A percentile compares a stretch with the other conserved stretches of the same genome.
These are phyloP conservation scores for Riparia riparia DNA, from an alignment of 2,113 vertebrate genomes.

Conservation along the genomic window DNA sequence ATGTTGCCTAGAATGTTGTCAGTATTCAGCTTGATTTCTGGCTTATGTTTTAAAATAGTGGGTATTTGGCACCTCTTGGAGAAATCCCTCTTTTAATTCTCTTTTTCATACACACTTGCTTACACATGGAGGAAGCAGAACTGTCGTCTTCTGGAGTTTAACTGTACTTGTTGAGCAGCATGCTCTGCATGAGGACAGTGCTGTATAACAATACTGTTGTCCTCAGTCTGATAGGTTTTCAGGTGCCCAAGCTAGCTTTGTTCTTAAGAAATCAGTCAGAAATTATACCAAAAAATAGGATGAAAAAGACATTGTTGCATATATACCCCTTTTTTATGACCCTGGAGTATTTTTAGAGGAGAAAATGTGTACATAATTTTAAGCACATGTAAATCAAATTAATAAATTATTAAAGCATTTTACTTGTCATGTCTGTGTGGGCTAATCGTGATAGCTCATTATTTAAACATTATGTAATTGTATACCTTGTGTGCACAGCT, in stretches of 20 bases:
- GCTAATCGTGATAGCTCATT: conserved; percentile 77
- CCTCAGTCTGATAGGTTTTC: background rate
- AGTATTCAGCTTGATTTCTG: background rate
- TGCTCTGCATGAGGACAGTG: background rate
- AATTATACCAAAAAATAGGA: conserved; percentile 8
- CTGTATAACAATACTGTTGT: background rate
- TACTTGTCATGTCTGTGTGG: conserved; percentile 79
- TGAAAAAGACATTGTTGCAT: conserved; percentile 22
- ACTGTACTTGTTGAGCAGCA: background rate
- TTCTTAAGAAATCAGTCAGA: background rate
- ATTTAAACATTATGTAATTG: conserved; percentile 80
- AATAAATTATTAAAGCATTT: conserved; percentile 78
- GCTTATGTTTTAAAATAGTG: background rate
- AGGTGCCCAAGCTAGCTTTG: background rate
- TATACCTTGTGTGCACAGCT: conserved; percentile 78
- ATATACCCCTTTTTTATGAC: conserved; percentile 20
- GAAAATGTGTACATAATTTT: conserved; percentile 75
- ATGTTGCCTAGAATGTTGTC: background rate
- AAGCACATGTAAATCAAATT: conserved; percentile 78
- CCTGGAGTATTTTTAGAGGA: conserved; percentile 69
- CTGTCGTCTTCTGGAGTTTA: background rate
- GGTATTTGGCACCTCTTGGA: background rate
- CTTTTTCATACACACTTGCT: background rate
- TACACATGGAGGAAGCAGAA: background rate
- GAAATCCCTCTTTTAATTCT: background rate